phyloP scores from a whole-genome alignment of 2,888 invertebrate species.

The Tetrapedia diversipes region DNA sequence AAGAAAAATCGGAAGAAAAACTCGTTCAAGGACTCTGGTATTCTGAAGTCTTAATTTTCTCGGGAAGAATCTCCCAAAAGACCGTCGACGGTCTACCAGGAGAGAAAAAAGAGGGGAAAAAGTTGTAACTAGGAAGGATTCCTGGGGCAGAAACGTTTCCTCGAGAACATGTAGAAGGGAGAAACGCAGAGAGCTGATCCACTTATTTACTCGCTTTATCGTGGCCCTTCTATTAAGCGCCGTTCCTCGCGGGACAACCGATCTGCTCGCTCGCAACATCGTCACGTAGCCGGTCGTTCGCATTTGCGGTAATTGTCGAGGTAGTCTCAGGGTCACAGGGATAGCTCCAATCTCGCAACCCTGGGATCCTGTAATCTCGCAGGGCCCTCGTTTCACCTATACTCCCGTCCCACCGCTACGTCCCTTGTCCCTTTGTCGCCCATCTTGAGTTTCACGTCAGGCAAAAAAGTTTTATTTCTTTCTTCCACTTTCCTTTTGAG shows the following conservation, averaged over 20 bases:
- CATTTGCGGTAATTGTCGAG: constrained; percentile 56
- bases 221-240: constrained; percentile 19
- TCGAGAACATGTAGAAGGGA: not conserved
- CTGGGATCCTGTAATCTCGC: constrained; percentile 20
- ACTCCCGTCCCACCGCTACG: constrained; percentile 12
- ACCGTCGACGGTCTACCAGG: too few species aligned
- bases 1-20: not conserved
- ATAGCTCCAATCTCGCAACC: constrained; percentile 23
- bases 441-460: too few species aligned
- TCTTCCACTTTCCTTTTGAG: not conserved
- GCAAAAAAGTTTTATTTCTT: not conserved
- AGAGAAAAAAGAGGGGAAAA: too few species aligned
- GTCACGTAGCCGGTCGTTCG: constrained; percentile 35
- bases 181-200: not conserved
- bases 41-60: not conserved
- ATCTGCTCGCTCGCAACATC: constrained; percentile 20
- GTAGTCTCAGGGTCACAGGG: constrained; percentile 43
- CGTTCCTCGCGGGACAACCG: constrained; percentile 32
- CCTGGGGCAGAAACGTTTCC: not conserved
- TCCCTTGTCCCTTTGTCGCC: constrained; percentile 5
- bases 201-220: constrained; percentile 21
- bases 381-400: constrained; percentile 23
- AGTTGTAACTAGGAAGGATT: too few species aligned
- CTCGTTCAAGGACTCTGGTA: too few species aligned
- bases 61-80: too few species aligned